Conservation (phyloP, 2,888 invertebrate genomes). For the Dryocosmus kuriphilus region DNA sequence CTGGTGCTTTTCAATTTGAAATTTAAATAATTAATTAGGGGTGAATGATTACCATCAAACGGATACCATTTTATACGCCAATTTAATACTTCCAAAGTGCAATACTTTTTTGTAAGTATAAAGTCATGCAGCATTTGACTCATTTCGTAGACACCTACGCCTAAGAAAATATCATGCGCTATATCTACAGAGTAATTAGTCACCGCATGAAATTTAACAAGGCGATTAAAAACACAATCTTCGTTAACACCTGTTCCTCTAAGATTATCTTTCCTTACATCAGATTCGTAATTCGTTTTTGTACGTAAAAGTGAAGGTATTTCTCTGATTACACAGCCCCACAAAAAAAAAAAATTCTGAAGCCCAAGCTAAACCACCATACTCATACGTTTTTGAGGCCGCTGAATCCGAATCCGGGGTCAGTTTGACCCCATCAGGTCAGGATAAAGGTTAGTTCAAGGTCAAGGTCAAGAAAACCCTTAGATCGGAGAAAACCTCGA, state of each 20-base stretch:
- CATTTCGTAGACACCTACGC: constrained; percentile 47
- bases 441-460: too few relatives aligned
- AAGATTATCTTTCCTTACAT: constrained; percentile 25
- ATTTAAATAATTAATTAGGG: constrained; percentile 42
- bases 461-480: too few relatives aligned
- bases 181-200: constrained; percentile 32
- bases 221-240: constrained; percentile 36
- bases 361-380: too few relatives aligned
- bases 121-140: constrained; percentile 46
- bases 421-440: too few relatives aligned
- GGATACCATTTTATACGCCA: constrained; percentile 37
- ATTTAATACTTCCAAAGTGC: constrained; percentile 41
- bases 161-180: constrained; percentile 53
- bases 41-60: constrained; percentile 42
- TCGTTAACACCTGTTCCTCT: constrained; percentile 40
- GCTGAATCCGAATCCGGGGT: too few relatives aligned
- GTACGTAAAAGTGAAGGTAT: too few relatives aligned
- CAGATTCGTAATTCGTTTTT: neutral
- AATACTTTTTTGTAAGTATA: constrained; percentile 24
- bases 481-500: too few relatives aligned
- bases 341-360: too few relatives aligned
- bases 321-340: too few relatives aligned
- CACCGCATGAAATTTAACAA: constrained; percentile 23
- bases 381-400: too few relatives aligned
- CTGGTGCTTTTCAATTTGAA: constrained; percentile 45